Percentiles rank a stretch among this genome's conserved stretches.
These are phyloP conservation scores for Lucinisca nassula DNA, from an alignment of 2,888 invertebrate genomes.

Conservation along the genomic window DNA sequence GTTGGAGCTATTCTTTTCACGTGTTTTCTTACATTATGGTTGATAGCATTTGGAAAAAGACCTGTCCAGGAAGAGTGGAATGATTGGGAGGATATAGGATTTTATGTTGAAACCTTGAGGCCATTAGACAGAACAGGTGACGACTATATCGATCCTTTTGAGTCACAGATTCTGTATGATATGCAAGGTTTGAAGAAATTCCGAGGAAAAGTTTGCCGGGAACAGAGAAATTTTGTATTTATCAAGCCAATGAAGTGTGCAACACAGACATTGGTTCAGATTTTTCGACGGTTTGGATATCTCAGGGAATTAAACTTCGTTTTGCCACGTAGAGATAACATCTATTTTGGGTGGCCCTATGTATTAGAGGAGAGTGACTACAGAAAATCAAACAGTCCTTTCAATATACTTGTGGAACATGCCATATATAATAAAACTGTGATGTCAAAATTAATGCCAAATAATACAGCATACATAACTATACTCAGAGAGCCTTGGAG, in stretches of 20 bases:
- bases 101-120: not conserved
- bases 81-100: not conserved
- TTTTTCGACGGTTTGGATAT: constrained; percentile 84
- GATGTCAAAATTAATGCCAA: constrained; percentile 82
- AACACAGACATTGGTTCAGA: constrained; percentile 83
- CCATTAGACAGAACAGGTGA: not conserved
- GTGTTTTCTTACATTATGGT: not conserved
- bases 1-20: not conserved
- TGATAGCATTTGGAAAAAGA: not conserved
- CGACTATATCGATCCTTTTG: constrained; percentile 49
- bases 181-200: constrained; percentile 29
- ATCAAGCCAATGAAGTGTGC: constrained; percentile 87
- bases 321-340: constrained; percentile 77
- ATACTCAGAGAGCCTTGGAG: constrained; percentile 85
- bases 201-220: constrained; percentile 40
- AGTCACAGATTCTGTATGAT: not conserved
- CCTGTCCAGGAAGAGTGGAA: not conserved
- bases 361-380: constrained; percentile 78
- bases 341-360: constrained; percentile 87
- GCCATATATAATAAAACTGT: constrained; percentile 81
- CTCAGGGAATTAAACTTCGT: constrained; percentile 82
- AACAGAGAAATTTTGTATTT: constrained; percentile 83
- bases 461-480: constrained; percentile 80
- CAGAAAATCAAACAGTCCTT: constrained; percentile 76
- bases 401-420: constrained; percentile 85